Percentiles rank a stretch among this genome's conserved stretches.
phyloP scores from a whole-genome alignment of 2,888 invertebrate species.

The Bugulina stolonifera region DNA sequence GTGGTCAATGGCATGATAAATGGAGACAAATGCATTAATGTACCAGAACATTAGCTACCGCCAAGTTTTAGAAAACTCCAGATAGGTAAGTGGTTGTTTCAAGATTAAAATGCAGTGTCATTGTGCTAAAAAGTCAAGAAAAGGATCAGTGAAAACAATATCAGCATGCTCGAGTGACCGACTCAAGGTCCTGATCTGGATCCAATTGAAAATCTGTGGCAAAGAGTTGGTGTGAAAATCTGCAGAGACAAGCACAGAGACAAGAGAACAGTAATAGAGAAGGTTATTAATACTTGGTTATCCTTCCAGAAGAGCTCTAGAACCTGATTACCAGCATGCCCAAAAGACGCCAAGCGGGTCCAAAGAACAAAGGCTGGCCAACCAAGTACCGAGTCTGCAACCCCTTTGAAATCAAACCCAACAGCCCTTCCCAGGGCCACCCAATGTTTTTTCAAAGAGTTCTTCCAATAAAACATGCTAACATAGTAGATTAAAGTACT shows the following conservation, averaged over 20 bases:
- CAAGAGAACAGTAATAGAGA: neutral
- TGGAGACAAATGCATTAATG: neutral
- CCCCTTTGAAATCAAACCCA: neutral
- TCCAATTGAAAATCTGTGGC: slow-evolving; percentile 4
- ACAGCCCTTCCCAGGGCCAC: neutral
- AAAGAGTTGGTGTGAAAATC: neutral
- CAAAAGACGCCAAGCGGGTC: neutral
- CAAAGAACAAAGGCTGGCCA: no score
- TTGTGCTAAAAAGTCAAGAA: neutral
- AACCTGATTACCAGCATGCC: neutral
- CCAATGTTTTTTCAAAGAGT: neutral
- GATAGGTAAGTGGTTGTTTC: neutral
- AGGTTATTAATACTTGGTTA: neutral
- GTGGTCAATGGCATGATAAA: neutral
- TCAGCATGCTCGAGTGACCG: neutral
- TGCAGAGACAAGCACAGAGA: neutral
- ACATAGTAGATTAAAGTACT: no score
- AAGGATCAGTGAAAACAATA: neutral
- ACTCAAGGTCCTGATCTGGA: neutral
- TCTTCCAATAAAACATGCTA: no score
- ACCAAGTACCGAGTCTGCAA: neutral
- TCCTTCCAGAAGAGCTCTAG: neutral
- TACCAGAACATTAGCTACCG: neutral
- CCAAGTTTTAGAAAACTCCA: neutral
- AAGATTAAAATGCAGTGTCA: neutral